Evolutionary conservation across 2,888 invertebrate species (phyloP), one percentile per base, ranked within the genome.

Genomic region (Hartigia nigra): DNA sequence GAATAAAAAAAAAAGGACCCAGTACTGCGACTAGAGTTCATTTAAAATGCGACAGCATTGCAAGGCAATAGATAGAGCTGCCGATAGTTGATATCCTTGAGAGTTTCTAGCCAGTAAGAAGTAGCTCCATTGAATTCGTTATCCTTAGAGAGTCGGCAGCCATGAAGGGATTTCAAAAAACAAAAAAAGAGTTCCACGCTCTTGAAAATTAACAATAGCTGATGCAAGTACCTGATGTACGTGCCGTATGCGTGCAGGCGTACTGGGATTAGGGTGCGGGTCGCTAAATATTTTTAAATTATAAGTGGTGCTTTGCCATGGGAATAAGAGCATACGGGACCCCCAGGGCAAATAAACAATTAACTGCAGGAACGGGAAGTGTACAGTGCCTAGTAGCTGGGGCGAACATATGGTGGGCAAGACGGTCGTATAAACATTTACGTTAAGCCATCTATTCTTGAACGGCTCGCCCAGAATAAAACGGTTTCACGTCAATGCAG

Each of bases 341-440:
- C 74, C 75, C 75, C 12, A 36, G 31, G 34, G 72, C 78, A 70
- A 75, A 77, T 81, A 80, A 81, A 82, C 80, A 82, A 81, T 82
- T 77, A 69, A 31, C 74, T 75, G 37, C 76, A 55, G 74, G 74
- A 77, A 74, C 35, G 75, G 34, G 77, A 35, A 70, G 72, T 11
- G 39, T 14, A 34, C 72, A 23, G 36, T 9, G 34, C 14, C 32
- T 36, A 76, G 12, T 35, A 69, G 75, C 77, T 75, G 55, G 32
- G 78, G 76, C 74, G 32, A 69, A 32, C 79, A 81, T 72, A 77
- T 81, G 81, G 77, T 79, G 74, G 31, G 69, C 80, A 80, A 80
- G 76, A 77, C 70, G 23, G 23, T 77, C 78, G 79, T 74, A 82
- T 87, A 85, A 88, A 88, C 86, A 86, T 88, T 88, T 87, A 87